These are phyloP conservation scores for Platycheirus albimanus DNA, from an alignment of 2,888 invertebrate genomes.

Conservation along the genomic window DNA sequence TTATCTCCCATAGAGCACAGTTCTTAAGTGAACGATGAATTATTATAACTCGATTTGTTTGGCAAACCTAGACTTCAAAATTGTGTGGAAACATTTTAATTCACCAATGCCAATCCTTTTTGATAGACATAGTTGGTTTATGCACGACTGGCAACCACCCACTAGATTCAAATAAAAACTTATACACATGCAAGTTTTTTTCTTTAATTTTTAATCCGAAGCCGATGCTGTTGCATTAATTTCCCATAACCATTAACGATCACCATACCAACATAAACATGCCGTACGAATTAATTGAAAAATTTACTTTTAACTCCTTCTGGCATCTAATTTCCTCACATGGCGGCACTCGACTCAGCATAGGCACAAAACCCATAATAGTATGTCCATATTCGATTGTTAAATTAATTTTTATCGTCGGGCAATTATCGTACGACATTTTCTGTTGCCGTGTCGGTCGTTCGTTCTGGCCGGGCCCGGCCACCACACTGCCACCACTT, in stretches of 20 bases:
- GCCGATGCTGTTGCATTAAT: conserved; percentile 59
- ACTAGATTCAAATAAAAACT: neutral
- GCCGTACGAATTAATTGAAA: conserved; percentile 71
- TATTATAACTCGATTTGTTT: conserved; percentile 55
- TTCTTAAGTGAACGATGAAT: too few species aligned
- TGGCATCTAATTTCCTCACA: conserved; percentile 69
- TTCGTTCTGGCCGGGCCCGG: conserved; percentile 38
- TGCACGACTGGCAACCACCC: neutral
- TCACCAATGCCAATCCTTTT: conserved; percentile 44
- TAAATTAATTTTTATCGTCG: conserved; percentile 72
- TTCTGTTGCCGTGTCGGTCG: conserved; percentile 34
- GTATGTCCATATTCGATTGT: conserved; percentile 67
- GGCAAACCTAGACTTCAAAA: conserved; percentile 25
- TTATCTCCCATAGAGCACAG: too few species aligned
- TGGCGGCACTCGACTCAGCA: conserved; percentile 38
- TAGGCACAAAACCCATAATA: conserved; percentile 17
- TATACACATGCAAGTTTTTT: conserved; percentile 22
- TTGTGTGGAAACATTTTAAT: conserved; percentile 13
- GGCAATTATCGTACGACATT: conserved; percentile 73
- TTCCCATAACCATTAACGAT: conserved; percentile 70
- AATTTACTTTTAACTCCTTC: conserved; percentile 72
- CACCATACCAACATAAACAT: conserved; percentile 62
- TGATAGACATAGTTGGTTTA: neutral
- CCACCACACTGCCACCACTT: conserved; percentile 9
- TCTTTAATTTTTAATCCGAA: neutral